Evolutionary conservation across 2,888 invertebrate genomes (phyloP), one percentile per base, ranked within the genome.

Genomic region (Eupithecia subumbrata): DNA sequence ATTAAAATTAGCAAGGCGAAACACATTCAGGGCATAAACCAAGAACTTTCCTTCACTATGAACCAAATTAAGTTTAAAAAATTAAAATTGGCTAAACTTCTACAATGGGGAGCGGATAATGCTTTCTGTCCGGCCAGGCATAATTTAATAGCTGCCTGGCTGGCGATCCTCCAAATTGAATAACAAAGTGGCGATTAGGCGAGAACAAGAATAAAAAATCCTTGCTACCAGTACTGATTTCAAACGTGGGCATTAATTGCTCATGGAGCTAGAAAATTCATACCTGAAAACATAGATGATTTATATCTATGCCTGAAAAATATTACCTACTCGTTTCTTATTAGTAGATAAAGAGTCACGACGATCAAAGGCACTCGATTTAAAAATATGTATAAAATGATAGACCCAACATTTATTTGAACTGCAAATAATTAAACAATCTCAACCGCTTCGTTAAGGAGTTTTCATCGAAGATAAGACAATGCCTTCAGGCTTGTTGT

Each of bases 171-270:
- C 91, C 91, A 91, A 90, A 91, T 90, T 90, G 90, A 90, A 91
- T 91, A 89, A 90, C 90, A 88, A 90, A 91, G 89, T 91, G 86
- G 85, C 88, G 88, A 90, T 91, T 90, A 90, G 86, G 85, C 84
- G 85, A 86, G 86, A 86, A 85, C 85, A 84, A 83, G 83, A 81
- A 82, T 75, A 84, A 86, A 86, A 81, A 79, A 72, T 67, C 60
- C 37, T 60, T 9, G 22, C 68, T 75, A 22, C 22, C 52, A 30
- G 34, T 12, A 12, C 22, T 43, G 18, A 75, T 69, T 45, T 56
- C 18, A 63, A 52, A 67, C 67, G 34, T 34, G 64, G 12, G 12
- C n/a, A 16, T 67, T 30, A 2, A 30, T 30, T n/a, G 14, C 2
- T 34, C 64, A 64, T 64, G 8, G 18, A 64, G 1, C 22, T 60